Percentiles rank a stretch among this genome's conserved stretches.
phyloP scores from a whole-genome alignment of 2,113 vertebrate genomes.

The Caranx melampygus region DNA sequence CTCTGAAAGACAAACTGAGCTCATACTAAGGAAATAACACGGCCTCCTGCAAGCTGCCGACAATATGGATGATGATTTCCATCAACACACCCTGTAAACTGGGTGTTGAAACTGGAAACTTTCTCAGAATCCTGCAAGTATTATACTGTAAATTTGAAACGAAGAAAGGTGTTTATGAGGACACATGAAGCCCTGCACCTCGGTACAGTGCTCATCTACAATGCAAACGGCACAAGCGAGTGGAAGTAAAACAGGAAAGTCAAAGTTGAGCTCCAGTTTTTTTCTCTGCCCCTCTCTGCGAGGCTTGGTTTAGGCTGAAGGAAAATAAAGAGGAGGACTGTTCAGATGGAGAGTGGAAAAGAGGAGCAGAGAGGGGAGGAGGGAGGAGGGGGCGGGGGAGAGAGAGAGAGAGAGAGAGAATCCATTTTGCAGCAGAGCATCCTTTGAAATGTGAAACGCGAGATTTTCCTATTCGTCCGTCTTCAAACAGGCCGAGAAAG shows the following conservation, averaged over 20 bases:
- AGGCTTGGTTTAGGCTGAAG: conserved; percentile 25
- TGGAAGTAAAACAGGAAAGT: background rate
- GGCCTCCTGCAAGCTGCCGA: conserved; percentile 5
- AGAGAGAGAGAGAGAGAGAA: conserved; percentile 10
- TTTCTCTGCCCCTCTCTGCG: background rate
- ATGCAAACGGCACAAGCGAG: conserved; percentile 6
- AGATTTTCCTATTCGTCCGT: conserved; percentile 43
- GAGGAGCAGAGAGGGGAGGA: conserved; percentile 37
- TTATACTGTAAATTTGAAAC: background rate
- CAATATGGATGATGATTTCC: conserved; percentile 30
- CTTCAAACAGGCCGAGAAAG: conserved; percentile 5
- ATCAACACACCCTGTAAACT: conserved; percentile 38
- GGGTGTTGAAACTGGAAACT: background rate
- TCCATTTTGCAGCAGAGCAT: conserved; percentile 56
- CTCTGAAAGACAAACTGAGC: background rate
- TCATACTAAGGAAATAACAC: conserved; percentile 11
- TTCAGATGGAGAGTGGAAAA: conserved; percentile 41
- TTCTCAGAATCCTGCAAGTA: background rate
- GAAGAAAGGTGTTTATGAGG: no score
- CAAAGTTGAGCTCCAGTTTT: background rate
- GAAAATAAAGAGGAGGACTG: conserved; percentile 47
- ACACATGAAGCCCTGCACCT: background rate
- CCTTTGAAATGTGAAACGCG: conserved; percentile 61
- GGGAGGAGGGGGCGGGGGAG: background rate
- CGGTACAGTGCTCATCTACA: conserved; percentile 8